Evolutionary conservation across 2,113 vertebrate genomes (phyloP), one percentile per base, ranked within the genome.

Genomic region (Dendropsophus ebraccatus): DNA sequence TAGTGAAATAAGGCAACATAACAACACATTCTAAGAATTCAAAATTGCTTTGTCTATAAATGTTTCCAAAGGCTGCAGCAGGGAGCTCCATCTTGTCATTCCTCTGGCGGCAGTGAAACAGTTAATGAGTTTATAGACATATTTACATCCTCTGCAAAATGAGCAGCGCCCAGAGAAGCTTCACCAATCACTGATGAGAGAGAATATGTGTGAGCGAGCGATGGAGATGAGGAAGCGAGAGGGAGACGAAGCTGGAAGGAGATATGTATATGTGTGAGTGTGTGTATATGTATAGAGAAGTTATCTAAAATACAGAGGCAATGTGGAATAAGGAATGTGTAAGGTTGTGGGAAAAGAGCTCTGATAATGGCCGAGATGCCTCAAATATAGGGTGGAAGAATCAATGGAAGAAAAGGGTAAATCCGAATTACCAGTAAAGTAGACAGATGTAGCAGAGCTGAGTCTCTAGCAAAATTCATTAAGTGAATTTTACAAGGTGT

Each of bases 121-220:
- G 84, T 86, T 86, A 86, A 86, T 67, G 69, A 67, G 67, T 87
- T 87, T 87, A 87, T 87, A 81, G 85, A 87, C 85, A 87, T 81
- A 87, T 87, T 87, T 87, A 87, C 77, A 87, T 87, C 78, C 78
- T 87, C 78, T 87, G 85, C 85, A 87, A 81, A 87, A 87, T 87
- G 85, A 87, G 77, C 85, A 87, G 85, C 78, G 41, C 77, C 84
- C 50, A 74, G 85, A 73, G 28, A 74, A 86, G 78, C 16, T 47
- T 74, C 85, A 50, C 85, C 85, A 87, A 82, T 83, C 84, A 79
- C 62, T 23, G 67, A 90, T 89, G 91, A 70, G 50, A 19, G 21
- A 41, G 37, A 25, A 21, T 30, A 32, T 2, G 30, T 45, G 11
- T 80, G 21, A 88, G 88, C 89, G 90, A 45, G 62, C 72, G 83